Base-by-base conservation (phyloP, 2,797 vertebrate genomes). In the Alectoris magna region DNA sequence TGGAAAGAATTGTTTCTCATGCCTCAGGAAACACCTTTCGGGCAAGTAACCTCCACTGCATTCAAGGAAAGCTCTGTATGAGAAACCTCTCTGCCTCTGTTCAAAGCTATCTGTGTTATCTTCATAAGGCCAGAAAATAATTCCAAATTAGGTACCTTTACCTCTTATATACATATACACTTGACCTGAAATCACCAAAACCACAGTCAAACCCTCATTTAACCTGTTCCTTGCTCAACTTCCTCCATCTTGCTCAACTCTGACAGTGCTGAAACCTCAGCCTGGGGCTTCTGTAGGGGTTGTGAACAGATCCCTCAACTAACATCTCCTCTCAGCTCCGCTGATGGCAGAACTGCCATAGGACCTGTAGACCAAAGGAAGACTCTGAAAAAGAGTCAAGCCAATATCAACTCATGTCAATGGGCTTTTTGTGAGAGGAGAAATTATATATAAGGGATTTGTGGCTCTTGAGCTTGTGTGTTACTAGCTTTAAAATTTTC, bases 151-250 rank as follows among this genome's bases (percentile, higher is more conserved):
- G 9, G 17, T 12, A 80, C 15, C 29, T 62, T 10, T 63, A 85
- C 31, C 15, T 66, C 56, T 48, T 29, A 55, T 55, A 55, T 55
- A 17, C 27, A 31, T 55, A 18, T 3, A 56, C 0, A 71, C 11
- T 10, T 1, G 0, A 34, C 24, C 19, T 83, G 62, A 64, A 82
- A 80, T 7, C 0, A 0, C 17, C 34, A n/a, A 6, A 27, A 34
- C 19, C 44, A n/a, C 1, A 24, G 43, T 16, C 24, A 0, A 23
- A 39, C 8, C 53, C 39, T 56, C 24, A 29, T 15, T n/a, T 70
- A 21, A 41, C 31, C 56, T 46, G 18, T 21, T 84, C 51, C 24
- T 90, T 63, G 19, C 56, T 58, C 56, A 58, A 22, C n/a, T 58
- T 58, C 51, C 22, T 62, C 34, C 31, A 62, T 7, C 38, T 78